These are phyloP conservation scores for Cryptoblepharus egeriae DNA, from an alignment of 2,797 vertebrate genomes.

Conservation along the genomic window DNA sequence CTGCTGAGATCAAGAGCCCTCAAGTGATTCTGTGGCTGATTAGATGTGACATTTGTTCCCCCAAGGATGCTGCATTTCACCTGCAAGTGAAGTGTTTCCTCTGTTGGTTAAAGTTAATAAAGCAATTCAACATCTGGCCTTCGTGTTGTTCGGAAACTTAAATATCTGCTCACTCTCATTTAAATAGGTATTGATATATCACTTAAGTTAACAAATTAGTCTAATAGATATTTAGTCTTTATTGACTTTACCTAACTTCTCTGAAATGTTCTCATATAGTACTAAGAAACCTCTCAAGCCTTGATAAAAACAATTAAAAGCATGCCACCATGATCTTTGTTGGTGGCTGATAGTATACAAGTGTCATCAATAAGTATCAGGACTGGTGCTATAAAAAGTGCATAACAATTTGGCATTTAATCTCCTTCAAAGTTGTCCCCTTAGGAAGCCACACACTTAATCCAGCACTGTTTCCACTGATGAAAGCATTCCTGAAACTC, in stretches of 20 bases:
- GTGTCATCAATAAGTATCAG: too few relatives aligned
- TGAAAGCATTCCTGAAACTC: too few relatives aligned
- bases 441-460: too few relatives aligned
- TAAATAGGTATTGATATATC: constrained; percentile 28
- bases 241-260: constrained; percentile 17
- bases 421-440: too few relatives aligned
- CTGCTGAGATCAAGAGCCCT: neutral
- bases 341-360: too few relatives aligned
- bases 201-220: constrained; percentile 33
- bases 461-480: too few relatives aligned
- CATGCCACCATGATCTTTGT: neutral
- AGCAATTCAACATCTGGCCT: neutral
- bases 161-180: constrained; percentile 10
- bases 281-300: neutral
- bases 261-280: constrained; percentile 24
- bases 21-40: neutral
- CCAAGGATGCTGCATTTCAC: neutral
- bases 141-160: constrained; percentile 5
- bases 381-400: too few relatives aligned
- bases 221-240: constrained; percentile 15
- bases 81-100: neutral
- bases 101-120: constrained; percentile 7
- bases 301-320: constrained; percentile 3
- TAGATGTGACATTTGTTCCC: constrained; percentile 16
- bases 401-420: too few relatives aligned